Base-by-base conservation (phyloP, 2,888 invertebrate species). In the Thelaira solivaga region DNA sequence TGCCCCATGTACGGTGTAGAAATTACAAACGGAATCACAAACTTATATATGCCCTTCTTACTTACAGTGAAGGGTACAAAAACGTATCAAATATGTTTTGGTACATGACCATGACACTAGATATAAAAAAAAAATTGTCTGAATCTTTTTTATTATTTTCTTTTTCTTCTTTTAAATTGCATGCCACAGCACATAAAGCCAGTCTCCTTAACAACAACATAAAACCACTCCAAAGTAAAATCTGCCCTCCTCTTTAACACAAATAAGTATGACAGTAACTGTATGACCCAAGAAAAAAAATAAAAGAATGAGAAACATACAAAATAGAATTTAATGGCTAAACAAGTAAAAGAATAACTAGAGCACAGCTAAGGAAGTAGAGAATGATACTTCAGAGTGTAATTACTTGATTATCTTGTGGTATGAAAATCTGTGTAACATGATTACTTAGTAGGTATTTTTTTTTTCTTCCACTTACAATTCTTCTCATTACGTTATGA, bases 71-170 rank as follows among this genome's bases (percentile, higher is more conserved):
- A n/a, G n/a, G n/a, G n/a, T n/a, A n/a, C n/a, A n/a, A n/a, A n/a
- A n/a, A n/a, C n/a, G 26, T 26, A 62, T 41, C 26, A 62, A 76
- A 68, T 62, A 62, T 59, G 18, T 76, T 69, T 47, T 65, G 64
- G 41, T 62, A 76, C 36, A 43, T 68, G 73, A 68, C 73, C 77
- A 68, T 77, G 77, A 68, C 73, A 43, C 62, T 61, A 53, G 45
- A 67, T n/a, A 34, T 34, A 11, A 34, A 34, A 36, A 45, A 41
- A 67, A n/a, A 29, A 53, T 24, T 49, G 73, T 45, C 39, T 64
- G 34, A 31, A 39, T 49, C 16, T 55, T 55, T 55, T 45, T 43
- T 65, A n/a, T 31, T 22, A 45, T 22, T 34, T 34, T 3, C n/a
- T n/a, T n/a, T n/a, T n/a, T n/a, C n/a, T n/a, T n/a, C n/a, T n/a